These are phyloP conservation scores for Leucoma salicis DNA, from an alignment of 2,888 invertebrate genomes.

Conservation along the genomic window DNA sequence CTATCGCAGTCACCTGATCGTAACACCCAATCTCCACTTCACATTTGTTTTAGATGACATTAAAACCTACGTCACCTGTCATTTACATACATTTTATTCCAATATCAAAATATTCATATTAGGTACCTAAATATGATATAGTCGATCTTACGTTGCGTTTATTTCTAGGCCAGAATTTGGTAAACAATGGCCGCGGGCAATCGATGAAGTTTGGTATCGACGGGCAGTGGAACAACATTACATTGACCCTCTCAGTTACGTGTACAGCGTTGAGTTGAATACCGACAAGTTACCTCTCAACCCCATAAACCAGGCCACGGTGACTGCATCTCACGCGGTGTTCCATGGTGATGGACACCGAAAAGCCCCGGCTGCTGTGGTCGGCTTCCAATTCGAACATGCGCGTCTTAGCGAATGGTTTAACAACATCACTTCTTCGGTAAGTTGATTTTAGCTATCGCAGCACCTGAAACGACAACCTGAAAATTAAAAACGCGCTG, in stretches of 20 bases:
- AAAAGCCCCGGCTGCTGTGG: constrained; percentile 86
- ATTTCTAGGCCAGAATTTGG: constrained; percentile 85
- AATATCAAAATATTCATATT: no score
- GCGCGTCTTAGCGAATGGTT: constrained; percentile 89
- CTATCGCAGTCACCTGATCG: no score
- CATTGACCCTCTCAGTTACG: constrained; percentile 88
- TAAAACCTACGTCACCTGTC: no score
- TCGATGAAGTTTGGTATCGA: constrained; percentile 94
- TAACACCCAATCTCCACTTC: no score
- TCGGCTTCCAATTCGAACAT: constrained; percentile 91
- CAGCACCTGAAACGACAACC: no score
- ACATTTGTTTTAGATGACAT: no score
- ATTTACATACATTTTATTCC: no score
- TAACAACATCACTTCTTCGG: constrained; percentile 89
- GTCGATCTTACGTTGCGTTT: no score
- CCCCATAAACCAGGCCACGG: constrained; percentile 85
- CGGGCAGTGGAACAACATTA: constrained; percentile 94
- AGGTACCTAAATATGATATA: no score
- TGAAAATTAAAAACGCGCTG: no score
- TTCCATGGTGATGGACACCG: constrained; percentile 84
- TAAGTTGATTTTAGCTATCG: constrained; percentile 49
- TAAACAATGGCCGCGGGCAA: constrained; percentile 87
- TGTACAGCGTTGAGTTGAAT: constrained; percentile 82
- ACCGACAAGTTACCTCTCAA: constrained; percentile 73
- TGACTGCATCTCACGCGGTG: constrained; percentile 94